Percentiles rank a stretch among this genome's conserved stretches.
Conservation (phyloP, 1,140 invertebrate species). For the Phymorhynchus buccinoides region DNA sequence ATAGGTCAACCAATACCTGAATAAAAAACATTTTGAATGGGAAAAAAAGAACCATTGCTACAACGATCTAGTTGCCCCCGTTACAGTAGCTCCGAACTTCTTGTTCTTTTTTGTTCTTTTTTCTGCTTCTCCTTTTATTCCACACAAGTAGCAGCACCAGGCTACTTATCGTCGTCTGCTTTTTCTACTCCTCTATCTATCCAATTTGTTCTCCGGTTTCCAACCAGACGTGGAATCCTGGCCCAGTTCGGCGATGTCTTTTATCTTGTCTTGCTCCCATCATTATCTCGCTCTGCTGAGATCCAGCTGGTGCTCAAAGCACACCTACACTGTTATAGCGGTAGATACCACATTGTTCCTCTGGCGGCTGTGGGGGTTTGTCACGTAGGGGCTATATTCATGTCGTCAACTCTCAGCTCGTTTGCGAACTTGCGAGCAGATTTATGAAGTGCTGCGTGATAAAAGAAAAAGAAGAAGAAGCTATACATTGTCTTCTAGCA, state of each 20-base stretch:
- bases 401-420: not conserved
- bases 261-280: not conserved
- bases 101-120: not conserved
- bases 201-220: constrained; percentile 2
- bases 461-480: too few species aligned
- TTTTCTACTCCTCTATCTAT: too few species aligned
- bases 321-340: too few species aligned
- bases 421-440: too few species aligned
- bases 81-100: not conserved
- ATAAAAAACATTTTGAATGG: too few species aligned
- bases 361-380: not conserved
- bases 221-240: not conserved
- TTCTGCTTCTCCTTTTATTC: not conserved
- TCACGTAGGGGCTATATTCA: not conserved
- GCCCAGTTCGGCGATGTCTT: not conserved
- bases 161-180: not conserved
- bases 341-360: too few species aligned
- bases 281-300: not conserved
- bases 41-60: not conserved
- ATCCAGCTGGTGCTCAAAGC: not conserved
- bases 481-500: too few species aligned
- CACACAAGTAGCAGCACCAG: not conserved
- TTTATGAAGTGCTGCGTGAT: too few species aligned
- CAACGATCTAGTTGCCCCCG: not conserved
- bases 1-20: too few species aligned